Percentiles rank a stretch among this genome's conserved stretches.
phyloP scores from a whole-genome alignment of 2,888 invertebrate species.

The Rotaria macrura region DNA sequence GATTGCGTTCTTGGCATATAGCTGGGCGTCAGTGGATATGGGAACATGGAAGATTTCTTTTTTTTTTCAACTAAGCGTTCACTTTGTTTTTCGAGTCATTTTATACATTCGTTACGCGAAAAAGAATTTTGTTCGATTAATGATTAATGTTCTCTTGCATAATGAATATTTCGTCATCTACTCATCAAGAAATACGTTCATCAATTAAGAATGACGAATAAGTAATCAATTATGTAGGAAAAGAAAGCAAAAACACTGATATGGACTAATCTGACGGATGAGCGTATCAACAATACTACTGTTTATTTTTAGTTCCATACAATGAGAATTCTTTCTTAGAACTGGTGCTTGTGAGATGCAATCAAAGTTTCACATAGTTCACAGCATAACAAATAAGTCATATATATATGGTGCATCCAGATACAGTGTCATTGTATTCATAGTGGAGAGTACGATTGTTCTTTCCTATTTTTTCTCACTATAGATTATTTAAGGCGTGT shows the following conservation, averaged over 20 bases:
- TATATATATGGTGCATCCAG: too few relatives aligned
- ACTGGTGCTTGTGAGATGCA: background rate
- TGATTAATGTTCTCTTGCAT: background rate
- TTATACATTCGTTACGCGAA: background rate
- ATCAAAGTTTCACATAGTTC: too few relatives aligned
- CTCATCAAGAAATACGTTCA: background rate
- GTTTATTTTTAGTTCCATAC: background rate
- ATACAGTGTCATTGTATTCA: too few relatives aligned
- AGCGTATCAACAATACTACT: background rate
- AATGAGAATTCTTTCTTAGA: background rate
- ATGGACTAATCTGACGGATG: background rate
- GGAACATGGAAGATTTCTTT: background rate
- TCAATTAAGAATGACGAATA: background rate
- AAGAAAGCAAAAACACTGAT: background rate
- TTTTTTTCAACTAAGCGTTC: too few relatives aligned
- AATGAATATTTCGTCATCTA: background rate
- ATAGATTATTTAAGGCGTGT: too few relatives aligned
- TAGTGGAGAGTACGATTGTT: too few relatives aligned
- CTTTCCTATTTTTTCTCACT: too few relatives aligned
- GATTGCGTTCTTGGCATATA: background rate
- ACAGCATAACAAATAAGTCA: too few relatives aligned
- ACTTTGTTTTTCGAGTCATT: background rate
- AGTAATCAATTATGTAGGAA: background rate
- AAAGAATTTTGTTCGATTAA: background rate
- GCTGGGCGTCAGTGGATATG: background rate